Evolutionary conservation across 2,113 vertebrate species (phyloP).

Genomic region (Anser cygnoides): DNA sequence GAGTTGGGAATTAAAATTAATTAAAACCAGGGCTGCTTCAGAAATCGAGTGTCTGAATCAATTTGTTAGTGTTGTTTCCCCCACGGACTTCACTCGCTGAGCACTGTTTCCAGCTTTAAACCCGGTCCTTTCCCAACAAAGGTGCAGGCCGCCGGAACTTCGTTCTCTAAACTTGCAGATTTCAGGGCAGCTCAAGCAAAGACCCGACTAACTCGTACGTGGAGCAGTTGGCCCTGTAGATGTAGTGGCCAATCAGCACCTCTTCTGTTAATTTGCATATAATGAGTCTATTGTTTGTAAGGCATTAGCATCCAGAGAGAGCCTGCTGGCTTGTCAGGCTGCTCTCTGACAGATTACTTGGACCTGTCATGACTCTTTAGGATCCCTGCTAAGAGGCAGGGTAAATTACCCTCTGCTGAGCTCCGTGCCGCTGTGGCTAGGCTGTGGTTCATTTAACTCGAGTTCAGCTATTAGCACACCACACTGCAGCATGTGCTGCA

Average conservation of each 20-base stretch:
- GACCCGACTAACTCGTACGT: background rate
- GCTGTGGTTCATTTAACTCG: constrained; percentile 32
- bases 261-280: constrained; percentile 59
- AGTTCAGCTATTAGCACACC: constrained; percentile 31
- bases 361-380: constrained; percentile 59
- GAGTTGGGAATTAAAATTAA: constrained; percentile 44
- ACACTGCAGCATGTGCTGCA: background rate
- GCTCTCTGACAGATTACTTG: constrained; percentile 58
- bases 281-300: constrained; percentile 47
- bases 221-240: background rate
- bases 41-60: background rate
- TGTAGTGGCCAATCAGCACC: constrained; percentile 22
- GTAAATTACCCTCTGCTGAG: constrained; percentile 64
- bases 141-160: background rate
- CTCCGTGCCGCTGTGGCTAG: constrained; percentile 21
- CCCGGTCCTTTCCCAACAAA: background rate
- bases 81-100: background rate
- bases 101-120: background rate
- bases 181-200: background rate
- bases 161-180: background rate
- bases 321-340: constrained; percentile 38
- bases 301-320: constrained; percentile 38
- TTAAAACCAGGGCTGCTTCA: constrained; percentile 6
- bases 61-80: constrained; percentile 36
- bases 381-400: constrained; percentile 54